A percentile compares a stretch with the other conserved stretches of the same genome.
Evolutionary conservation across 2,113 vertebrate species (phyloP).

Genomic region (Pomatostomus ruficeps): DNA sequence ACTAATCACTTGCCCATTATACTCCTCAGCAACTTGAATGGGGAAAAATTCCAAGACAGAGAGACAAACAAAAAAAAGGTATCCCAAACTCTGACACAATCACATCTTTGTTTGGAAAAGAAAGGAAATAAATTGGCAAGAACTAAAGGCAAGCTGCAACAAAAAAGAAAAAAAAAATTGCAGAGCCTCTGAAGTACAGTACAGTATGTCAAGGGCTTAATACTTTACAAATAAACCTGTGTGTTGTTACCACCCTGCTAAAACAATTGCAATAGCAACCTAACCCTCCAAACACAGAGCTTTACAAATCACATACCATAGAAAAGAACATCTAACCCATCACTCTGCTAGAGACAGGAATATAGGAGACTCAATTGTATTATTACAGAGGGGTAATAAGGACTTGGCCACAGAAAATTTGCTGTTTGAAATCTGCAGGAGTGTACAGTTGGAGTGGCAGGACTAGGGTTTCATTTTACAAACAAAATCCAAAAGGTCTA

Average conservation of each 20-base stretch:
- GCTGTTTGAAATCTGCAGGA: neutral
- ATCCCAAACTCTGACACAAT: no score
- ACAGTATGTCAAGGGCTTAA: slow-evolving; percentile 7
- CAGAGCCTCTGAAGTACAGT: neutral
- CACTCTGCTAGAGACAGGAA: neutral
- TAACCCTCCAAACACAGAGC: neutral
- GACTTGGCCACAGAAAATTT: neutral
- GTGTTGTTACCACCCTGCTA: neutral
- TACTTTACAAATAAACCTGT: slow-evolving; percentile 19
- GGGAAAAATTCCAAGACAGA: no score
- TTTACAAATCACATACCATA: neutral
- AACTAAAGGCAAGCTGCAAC: neutral
- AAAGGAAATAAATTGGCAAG: slow-evolving; percentile 17
- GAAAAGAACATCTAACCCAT: neutral
- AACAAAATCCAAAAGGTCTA: slow-evolving; percentile 19
- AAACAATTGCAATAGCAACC: neutral
- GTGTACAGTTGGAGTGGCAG: neutral
- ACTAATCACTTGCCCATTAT: no score
- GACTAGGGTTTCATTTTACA: neutral
- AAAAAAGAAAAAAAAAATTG: neutral
- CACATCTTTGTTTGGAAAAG: slow-evolving; percentile 26
- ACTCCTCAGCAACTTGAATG: no score
- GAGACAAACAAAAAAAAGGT: no score
- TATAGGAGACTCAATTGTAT: neutral
- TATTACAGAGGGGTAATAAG: neutral